Evolutionary conservation across 2,113 vertebrate species (phyloP).

Genomic region (Marmota flaviventris): DNA sequence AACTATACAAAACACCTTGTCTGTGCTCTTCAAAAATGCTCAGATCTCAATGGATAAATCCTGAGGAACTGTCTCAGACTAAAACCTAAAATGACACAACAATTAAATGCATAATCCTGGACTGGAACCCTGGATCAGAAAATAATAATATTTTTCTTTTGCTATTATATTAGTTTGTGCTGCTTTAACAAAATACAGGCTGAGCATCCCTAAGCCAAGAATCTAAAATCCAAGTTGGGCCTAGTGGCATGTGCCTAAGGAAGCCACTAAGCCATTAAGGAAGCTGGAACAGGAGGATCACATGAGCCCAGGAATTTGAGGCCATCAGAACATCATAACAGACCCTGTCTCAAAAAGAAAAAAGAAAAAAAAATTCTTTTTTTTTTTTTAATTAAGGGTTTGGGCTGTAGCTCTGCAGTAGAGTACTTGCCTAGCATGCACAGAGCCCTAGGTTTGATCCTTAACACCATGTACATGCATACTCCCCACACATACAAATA

Average conservation of each 20-base stretch:
- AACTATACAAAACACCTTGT: not conserved
- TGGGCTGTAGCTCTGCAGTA: not conserved
- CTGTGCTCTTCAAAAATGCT: not conserved
- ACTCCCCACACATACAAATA: not conserved
- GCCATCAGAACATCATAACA: not conserved
- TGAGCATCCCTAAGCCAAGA: not conserved
- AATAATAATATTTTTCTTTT: not conserved
- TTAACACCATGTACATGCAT: not conserved
- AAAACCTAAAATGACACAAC: not conserved
- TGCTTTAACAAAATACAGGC: not conserved
- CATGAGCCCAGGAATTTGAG: not conserved
- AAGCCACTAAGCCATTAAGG: not conserved
- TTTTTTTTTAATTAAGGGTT: not conserved
- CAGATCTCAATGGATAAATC: not conserved
- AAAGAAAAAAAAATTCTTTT: not conserved
- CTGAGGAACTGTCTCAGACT: not conserved
- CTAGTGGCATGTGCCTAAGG: not conserved
- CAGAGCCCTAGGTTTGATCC: not conserved
- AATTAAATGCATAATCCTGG: not conserved
- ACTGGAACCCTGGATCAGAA: not conserved
- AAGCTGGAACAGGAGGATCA: not conserved
- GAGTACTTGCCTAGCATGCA: not conserved
- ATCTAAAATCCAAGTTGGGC: not conserved
- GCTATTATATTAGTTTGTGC: not conserved
- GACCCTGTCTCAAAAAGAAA: not conserved